Conservation (phyloP, 2,797 vertebrate genomes). For the Oreortyx pictus region DNA sequence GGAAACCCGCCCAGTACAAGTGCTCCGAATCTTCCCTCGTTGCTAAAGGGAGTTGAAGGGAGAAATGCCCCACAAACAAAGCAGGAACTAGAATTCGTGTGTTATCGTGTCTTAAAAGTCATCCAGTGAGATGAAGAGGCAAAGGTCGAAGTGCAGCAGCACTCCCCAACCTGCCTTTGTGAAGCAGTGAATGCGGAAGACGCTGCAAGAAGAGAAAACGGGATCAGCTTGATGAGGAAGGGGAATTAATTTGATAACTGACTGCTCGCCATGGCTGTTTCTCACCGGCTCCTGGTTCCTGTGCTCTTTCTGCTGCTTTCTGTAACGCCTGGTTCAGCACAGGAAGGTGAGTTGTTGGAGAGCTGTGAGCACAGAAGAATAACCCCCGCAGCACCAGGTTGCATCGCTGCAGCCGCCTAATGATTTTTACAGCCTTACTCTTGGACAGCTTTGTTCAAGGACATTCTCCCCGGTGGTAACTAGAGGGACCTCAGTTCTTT, state of each 20-base stretch:
- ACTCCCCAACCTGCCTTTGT: background rate
- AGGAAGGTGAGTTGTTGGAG: slow-evolving; percentile 46
- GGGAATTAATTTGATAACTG: background rate
- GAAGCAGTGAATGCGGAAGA: background rate
- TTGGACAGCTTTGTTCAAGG: background rate
- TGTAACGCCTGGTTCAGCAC: background rate
- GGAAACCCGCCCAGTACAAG: background rate
- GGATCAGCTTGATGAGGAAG: background rate
- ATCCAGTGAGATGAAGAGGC: slow-evolving; percentile 62
- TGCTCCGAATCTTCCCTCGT: background rate
- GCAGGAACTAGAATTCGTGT: background rate
- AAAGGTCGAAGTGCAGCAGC: slow-evolving; percentile 61
- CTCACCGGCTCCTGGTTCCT: background rate
- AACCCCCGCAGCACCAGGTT: rapidly evolving
- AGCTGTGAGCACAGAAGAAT: background rate
- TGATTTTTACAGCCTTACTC: background rate
- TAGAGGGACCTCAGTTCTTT: background rate
- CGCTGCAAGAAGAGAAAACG: background rate
- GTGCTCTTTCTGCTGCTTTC: background rate
- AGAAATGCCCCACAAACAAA: background rate
- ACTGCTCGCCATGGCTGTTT: slow-evolving; percentile 16
- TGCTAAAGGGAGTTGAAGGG: background rate
- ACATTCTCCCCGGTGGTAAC: background rate
- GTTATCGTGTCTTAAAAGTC: background rate
- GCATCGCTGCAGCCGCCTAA: background rate